A percentile compares a stretch with the other conserved stretches of the same genome.
Conservation (phyloP, 2,797 vertebrate species). For the Oreochromis mossambicus region DNA sequence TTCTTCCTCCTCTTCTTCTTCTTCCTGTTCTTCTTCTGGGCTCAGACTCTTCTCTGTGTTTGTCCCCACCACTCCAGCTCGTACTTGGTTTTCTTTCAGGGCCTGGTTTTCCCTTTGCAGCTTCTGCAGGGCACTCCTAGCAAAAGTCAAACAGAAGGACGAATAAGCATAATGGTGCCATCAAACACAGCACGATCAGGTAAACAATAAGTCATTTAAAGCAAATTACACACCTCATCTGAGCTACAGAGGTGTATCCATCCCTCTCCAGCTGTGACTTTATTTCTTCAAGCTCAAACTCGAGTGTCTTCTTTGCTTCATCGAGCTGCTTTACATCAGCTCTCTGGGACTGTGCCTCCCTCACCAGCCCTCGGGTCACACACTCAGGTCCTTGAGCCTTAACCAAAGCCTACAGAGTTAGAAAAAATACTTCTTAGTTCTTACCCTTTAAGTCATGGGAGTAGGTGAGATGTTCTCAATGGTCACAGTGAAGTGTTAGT, state of each 20-base stretch:
- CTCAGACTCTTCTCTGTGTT: conserved; percentile 10
- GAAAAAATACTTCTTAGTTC: background rate
- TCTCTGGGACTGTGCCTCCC: conserved; percentile 32
- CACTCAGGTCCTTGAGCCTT: conserved; percentile 7
- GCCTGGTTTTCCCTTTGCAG: conserved; percentile 81
- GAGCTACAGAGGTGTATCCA: conserved; percentile 80
- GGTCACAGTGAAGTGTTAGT: background rate
- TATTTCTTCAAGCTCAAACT: conserved; percentile 78
- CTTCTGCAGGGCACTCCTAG: conserved; percentile 80
- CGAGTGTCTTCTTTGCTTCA: conserved; percentile 68
- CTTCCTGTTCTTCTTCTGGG: conserved; percentile 48
- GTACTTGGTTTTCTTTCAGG: conserved; percentile 57
- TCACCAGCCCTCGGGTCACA: conserved; percentile 24
- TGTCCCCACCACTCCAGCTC: conserved; percentile 30
- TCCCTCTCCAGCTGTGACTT: conserved; percentile 80
- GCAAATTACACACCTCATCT: conserved; percentile 79
- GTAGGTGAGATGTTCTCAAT: background rate
- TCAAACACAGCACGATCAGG: background rate
- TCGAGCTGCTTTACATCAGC: conserved; percentile 55
- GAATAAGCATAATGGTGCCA: background rate
- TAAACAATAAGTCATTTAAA: background rate
- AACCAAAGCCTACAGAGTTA: conserved; percentile 30
- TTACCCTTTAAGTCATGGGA: background rate
- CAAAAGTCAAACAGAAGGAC: background rate
- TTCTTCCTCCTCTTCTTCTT: background rate